phyloP scores from a whole-genome alignment of 2,113 vertebrate genomes.

The Mandrillus leucophaeus region DNA sequence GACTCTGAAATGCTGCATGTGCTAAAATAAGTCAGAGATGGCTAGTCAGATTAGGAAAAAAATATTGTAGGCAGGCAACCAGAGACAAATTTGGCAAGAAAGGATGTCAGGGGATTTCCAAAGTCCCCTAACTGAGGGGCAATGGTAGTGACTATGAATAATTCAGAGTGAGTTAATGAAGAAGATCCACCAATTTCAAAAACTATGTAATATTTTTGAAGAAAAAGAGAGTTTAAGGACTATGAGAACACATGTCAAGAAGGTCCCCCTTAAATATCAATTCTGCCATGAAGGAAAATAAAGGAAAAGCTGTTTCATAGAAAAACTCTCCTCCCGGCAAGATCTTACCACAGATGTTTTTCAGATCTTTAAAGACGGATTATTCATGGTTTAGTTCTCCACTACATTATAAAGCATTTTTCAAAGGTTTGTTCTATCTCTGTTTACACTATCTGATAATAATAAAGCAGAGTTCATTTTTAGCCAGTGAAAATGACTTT shows the following conservation, averaged over 20 bases:
- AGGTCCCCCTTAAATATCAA: background rate
- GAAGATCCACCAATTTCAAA: background rate
- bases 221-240: background rate
- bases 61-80: background rate
- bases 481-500: background rate
- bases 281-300: background rate
- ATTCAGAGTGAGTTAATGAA: background rate
- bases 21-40: conserved; percentile 26
- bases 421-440: background rate
- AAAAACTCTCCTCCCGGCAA: background rate
- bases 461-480: background rate
- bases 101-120: conserved; percentile 58
- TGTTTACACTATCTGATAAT: conserved; percentile 9
- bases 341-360: background rate
- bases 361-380: background rate
- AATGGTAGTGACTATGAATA: background rate
- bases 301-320: background rate
- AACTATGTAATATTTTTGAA: background rate
- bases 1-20: background rate
- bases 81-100: conserved; percentile 47
- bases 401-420: background rate
- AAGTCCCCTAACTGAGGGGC: background rate
- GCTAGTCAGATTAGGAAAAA: background rate
- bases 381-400: background rate
- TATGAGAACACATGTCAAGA: background rate